phyloP scores from a whole-genome alignment of 2,113 vertebrate species.

The Engraulis encrasicolus region DNA sequence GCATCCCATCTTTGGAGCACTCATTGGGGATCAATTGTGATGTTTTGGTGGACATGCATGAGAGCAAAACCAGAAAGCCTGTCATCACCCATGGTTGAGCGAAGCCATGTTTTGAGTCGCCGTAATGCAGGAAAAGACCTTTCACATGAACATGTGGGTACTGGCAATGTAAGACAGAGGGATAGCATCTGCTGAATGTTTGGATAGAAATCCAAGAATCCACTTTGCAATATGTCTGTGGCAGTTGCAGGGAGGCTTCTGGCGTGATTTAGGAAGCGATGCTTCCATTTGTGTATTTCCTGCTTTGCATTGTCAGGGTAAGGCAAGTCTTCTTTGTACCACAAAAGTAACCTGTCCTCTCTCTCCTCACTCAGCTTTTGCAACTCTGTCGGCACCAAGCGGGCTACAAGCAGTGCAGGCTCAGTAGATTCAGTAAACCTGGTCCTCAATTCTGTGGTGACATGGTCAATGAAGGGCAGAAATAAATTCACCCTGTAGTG shows the following conservation, averaged over 20 bases:
- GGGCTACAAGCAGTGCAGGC: background rate
- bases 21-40: conserved; percentile 2
- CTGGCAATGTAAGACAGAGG: background rate
- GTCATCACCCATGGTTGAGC: background rate
- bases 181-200: background rate
- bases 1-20: conserved; percentile 34
- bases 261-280: background rate
- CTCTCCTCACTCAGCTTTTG: background rate
- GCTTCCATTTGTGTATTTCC: background rate
- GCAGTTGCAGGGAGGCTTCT: background rate
- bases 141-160: background rate
- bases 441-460: too few species aligned
- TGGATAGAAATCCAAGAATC: background rate
- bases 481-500: too few species aligned
- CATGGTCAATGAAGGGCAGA: too few species aligned
- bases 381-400: background rate
- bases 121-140: background rate
- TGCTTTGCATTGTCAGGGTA: background rate
- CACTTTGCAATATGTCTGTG: background rate
- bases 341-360: background rate
- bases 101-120: background rate
- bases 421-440: too few species aligned
- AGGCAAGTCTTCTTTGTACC: background rate
- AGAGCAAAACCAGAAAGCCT: background rate
- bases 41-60: background rate